Percentiles rank a stretch among this genome's conserved stretches.
Conservation (phyloP, 2,797 vertebrate species). For the Agapornis canus region DNA sequence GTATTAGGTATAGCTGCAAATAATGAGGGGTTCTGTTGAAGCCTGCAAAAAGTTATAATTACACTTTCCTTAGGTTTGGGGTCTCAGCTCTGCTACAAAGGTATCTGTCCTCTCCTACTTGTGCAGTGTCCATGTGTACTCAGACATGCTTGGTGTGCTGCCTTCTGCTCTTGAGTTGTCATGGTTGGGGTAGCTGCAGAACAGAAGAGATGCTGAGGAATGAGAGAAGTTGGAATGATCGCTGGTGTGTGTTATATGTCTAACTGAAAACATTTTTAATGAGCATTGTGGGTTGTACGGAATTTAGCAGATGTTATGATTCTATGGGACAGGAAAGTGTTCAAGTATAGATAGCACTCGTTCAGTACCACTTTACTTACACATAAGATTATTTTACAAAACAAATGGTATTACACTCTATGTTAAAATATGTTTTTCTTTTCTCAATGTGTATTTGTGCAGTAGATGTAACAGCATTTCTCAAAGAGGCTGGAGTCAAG, state of each 20-base stretch:
- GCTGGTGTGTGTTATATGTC: not conserved
- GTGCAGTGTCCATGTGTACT: accelerated
- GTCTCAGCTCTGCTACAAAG: accelerated
- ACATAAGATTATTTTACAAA: no score
- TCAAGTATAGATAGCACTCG: no score
- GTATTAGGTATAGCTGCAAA: not conserved
- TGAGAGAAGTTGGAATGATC: not conserved
- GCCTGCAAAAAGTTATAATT: not conserved
- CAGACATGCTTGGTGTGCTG: not conserved
- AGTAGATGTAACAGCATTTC: no score
- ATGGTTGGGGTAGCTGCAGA: not conserved
- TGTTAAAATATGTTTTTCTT: no score
- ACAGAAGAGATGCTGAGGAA: not conserved
- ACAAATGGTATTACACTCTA: no score
- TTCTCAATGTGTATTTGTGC: no score
- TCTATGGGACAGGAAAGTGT: not conserved
- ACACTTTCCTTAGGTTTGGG: not conserved
- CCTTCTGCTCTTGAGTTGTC: not conserved
- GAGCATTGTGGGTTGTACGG: not conserved
- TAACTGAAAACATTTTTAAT: not conserved
- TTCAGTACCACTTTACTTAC: no score
- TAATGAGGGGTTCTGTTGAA: not conserved
- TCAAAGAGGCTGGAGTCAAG: no score
- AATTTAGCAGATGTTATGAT: not conserved
- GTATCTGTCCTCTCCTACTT: not conserved